Base-by-base conservation (phyloP, 1,140 invertebrate species). In the Rhagoletis pomonella region DNA sequence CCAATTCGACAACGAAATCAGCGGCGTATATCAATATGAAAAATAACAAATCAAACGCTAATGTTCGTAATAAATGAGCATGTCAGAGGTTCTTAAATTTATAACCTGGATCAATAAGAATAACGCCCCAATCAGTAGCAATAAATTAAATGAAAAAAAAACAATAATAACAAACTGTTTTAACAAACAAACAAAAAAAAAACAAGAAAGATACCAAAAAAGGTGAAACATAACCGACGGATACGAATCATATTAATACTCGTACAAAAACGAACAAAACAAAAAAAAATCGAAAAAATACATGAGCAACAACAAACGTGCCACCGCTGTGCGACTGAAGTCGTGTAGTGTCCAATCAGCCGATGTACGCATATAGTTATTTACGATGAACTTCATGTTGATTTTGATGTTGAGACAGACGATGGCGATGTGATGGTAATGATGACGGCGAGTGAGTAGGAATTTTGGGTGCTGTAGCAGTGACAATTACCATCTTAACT, bases 61-160 rank as follows among this genome's bases (percentile, higher is more conserved):
- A 92, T 92, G 91, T 92, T 89, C 89, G 89, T 92, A 92, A 92
- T 92, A 90, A 91, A 92, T 92, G 90, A 89, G 89, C 89, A 90
- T 91, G 92, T 91, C 92, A 91, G 88, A 91, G 88, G 88, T 91
- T 89, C 89, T 89, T 88, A 90, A 92, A 92, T 92, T 92, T 92
- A 92, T 92, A 91, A 90, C 91, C 91, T 92, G 91, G 91, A 92
- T 92, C 91, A 92, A 92, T 92, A 92, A 92, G 91, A 92, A 92
- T 92, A 92, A 92, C 91, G 91, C 91, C 91, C 91, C 91, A 92
- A 92, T 92, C 91, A 92, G 90, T 90, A 91, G 92, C 91, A 90
- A 92, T 92, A 92, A 92, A 92, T 92, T 85, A 85, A 85, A 59
- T 60, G 84, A 55, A 29, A 10, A 58, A n/a, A 55, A 85, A 60